phyloP scores from a whole-genome alignment of 2,113 vertebrate species.

The Rutilus rutilus region DNA sequence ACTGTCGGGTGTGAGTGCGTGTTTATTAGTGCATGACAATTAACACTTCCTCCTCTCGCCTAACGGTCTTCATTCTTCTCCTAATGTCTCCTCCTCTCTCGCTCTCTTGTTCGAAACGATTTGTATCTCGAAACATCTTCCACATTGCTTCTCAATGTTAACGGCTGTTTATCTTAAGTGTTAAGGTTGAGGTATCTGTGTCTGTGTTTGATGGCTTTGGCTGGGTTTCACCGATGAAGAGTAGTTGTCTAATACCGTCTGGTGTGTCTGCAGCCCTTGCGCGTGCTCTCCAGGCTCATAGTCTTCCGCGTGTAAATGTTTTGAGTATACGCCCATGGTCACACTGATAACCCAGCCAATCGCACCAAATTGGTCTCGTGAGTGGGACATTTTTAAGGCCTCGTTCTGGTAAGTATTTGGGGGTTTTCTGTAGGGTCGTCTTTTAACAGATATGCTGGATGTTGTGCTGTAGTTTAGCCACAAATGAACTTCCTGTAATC shows the following conservation, averaged over 20 bases:
- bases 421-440: not conserved
- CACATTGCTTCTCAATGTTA: conserved; percentile 83
- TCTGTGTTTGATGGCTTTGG: conserved; percentile 74
- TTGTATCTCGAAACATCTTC: conserved; percentile 73
- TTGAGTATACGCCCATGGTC: conserved; percentile 97
- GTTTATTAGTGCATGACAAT: conserved; percentile 99
- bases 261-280: conserved; percentile 80
- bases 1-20: conserved; percentile 99
- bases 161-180: conserved; percentile 78
- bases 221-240: conserved; percentile 79
- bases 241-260: conserved; percentile 69
- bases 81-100: conserved; percentile 50
- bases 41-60: conserved; percentile 96
- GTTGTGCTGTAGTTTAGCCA: not conserved
- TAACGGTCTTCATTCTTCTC: conserved; percentile 73
- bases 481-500: not conserved
- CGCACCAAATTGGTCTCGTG: conserved; percentile 19
- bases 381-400: not conserved
- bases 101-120: conserved; percentile 46
- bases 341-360: conserved; percentile 56
- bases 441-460: not conserved
- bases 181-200: conserved; percentile 71
- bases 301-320: conserved; percentile 85
- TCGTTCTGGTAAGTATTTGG: not conserved
- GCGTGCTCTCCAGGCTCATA: conserved; percentile 67